A percentile compares a stretch with the other conserved stretches of the same genome.
phyloP scores from a whole-genome alignment of 2,797 vertebrate genomes.

The Hemibagrus guttatus region DNA sequence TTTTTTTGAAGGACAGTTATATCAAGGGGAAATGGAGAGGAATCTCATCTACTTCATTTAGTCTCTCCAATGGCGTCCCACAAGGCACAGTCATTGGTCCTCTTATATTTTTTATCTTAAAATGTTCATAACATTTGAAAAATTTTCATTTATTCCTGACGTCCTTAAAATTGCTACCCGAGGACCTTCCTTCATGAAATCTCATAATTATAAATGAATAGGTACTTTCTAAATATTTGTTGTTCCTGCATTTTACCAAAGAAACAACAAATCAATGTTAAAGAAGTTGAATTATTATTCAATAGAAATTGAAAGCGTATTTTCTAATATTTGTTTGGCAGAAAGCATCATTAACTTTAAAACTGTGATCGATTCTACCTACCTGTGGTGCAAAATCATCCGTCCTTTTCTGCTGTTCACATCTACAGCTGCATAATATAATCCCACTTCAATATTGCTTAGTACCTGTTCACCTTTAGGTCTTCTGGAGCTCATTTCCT shows the following conservation, averaged over 20 bases:
- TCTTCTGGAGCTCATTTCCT: slow-evolving; percentile 41
- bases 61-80: neutral
- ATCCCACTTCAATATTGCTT: neutral
- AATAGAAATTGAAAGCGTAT: too few species aligned
- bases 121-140: neutral
- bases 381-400: neutral
- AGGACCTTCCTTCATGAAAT: neutral
- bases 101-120: neutral
- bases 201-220: neutral
- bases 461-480: slow-evolving; percentile 10
- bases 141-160: neutral
- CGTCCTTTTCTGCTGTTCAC: neutral
- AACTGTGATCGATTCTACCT: too few species aligned
- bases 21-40: neutral
- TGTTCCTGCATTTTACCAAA: neutral
- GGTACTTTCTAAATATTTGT: neutral
- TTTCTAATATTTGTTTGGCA: too few species aligned
- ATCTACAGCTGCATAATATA: neutral
- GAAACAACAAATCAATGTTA: neutral
- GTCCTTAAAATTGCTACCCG: neutral
- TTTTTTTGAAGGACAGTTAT: neutral
- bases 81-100: neutral
- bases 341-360: too few species aligned
- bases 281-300: neutral
- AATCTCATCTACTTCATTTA: neutral